These are phyloP conservation scores for Meandrina meandrites DNA, from an alignment of 92 coral and sea anemone genomes.

Conservation along the genomic window DNA sequence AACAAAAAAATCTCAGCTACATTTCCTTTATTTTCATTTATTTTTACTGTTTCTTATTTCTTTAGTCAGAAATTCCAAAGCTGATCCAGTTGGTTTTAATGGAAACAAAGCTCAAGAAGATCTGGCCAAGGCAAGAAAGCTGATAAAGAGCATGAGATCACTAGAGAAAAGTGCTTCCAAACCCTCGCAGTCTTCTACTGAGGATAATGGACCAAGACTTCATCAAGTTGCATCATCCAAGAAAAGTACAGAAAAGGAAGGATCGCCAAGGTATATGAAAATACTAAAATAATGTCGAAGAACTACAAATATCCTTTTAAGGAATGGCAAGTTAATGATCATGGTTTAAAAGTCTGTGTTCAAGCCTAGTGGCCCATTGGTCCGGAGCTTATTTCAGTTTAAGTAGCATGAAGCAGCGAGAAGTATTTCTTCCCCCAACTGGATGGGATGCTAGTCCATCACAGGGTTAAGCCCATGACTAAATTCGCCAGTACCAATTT, in stretches of 20 bases:
- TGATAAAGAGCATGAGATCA: constrained; percentile 77
- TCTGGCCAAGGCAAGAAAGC: constrained; percentile 77
- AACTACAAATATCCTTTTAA: no score
- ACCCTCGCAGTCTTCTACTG: constrained; percentile 42
- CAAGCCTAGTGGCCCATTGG: no score
- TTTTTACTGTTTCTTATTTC: not conserved
- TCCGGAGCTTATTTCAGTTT: no score
- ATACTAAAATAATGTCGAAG: no score
- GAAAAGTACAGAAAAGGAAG: not conserved
- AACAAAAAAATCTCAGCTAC: no score
- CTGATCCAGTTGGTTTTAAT: not conserved
- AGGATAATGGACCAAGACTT: constrained; percentile 55
- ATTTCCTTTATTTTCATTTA: not conserved
- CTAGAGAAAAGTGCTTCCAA: constrained; percentile 67
- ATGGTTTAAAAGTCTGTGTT: no score
- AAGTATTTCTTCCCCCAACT: no score
- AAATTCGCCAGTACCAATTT: no score
- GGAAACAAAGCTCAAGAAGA: constrained; percentile 64
- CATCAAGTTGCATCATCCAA: constrained; percentile 63
- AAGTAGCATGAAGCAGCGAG: no score
- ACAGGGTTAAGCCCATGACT: no score
- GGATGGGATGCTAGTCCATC: no score
- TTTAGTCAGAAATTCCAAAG: constrained; percentile 1
- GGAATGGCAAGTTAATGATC: no score
- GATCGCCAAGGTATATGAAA: constrained; percentile 11